Evolutionary conservation across 2,888 invertebrate species (phyloP).

Genomic region (Mechanitis messenoides): DNA sequence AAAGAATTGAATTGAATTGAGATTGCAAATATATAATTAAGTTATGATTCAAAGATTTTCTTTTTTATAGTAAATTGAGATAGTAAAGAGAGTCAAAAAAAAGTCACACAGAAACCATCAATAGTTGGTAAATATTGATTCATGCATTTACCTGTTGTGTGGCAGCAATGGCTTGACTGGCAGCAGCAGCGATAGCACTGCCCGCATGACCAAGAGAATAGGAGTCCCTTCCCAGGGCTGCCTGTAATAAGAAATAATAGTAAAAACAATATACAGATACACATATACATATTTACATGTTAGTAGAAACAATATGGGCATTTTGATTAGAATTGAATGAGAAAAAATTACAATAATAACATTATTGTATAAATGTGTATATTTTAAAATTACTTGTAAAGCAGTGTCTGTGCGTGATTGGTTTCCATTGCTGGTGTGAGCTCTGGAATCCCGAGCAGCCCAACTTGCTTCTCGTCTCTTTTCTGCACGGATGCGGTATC

Average conservation of each 20-base stretch:
- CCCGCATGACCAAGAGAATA: constrained; percentile 90
- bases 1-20: no score
- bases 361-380: neutral
- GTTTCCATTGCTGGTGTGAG: constrained; percentile 52
- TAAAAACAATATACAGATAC: no score
- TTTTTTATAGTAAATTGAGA: constrained; percentile 7
- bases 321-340: neutral
- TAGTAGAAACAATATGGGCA: neutral
- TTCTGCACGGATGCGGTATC: constrained; percentile 81
- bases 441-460: constrained; percentile 67
- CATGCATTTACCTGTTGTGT: constrained; percentile 84
- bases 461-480: constrained; percentile 84
- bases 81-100: no score
- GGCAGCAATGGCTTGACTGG: constrained; percentile 96
- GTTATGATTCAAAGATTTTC: neutral
- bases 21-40: no score
- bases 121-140: no score
- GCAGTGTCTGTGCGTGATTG: constrained; percentile 66
- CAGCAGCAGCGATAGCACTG: constrained; percentile 93
- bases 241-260: constrained; percentile 4
- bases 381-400: constrained; percentile 54
- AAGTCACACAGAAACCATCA: no score
- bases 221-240: constrained; percentile 64
- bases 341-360: no score
- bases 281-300: no score